These are phyloP conservation scores for Drosophila rubida DNA, from an alignment of 2,888 invertebrate genomes.

Conservation along the genomic window DNA sequence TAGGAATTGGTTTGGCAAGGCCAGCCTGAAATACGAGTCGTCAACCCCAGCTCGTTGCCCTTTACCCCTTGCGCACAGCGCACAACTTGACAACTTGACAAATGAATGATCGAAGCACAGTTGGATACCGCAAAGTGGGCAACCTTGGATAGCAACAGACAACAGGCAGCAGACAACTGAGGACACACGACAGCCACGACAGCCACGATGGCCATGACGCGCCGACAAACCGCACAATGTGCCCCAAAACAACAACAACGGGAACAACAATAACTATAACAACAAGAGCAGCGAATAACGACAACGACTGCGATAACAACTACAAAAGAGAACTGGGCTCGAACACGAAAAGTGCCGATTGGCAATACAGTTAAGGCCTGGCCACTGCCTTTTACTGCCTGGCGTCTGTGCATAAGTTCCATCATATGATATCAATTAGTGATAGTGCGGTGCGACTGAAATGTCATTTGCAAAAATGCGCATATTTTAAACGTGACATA, in stretches of 20 bases:
- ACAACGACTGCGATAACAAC: constrained; percentile 24
- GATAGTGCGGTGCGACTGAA: constrained; percentile 80
- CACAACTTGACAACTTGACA: constrained; percentile 70
- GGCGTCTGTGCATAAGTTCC: constrained; percentile 75
- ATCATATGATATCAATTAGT: constrained; percentile 80
- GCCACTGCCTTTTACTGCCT: constrained; percentile 1
- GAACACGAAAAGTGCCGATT: constrained; percentile 68
- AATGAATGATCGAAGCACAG: constrained; percentile 68
- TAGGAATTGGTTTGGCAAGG: constrained; percentile 8
- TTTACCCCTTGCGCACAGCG: constrained; percentile 1
- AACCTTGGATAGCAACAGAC: constrained; percentile 52
- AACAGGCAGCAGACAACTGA: constrained; percentile 21
- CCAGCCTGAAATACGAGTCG: constrained; percentile 3
- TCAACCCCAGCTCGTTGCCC: neutral
- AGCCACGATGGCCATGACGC: constrained; percentile 55
- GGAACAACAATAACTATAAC: constrained; percentile 29
- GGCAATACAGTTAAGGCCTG: constrained; percentile 46
- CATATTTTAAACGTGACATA: constrained; percentile 76
- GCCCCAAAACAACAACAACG: constrained; percentile 24
- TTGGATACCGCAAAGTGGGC: constrained; percentile 57
- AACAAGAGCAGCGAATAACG: constrained; percentile 36
- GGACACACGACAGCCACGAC: constrained; percentile 20
- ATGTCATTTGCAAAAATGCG: constrained; percentile 79
- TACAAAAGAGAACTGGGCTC: constrained; percentile 19
- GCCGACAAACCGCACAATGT: constrained; percentile 72